Percentiles rank a stretch among this genome's conserved stretches.
Evolutionary conservation across 2,113 vertebrate species (phyloP).

Genomic region (Tetrao urogallus): DNA sequence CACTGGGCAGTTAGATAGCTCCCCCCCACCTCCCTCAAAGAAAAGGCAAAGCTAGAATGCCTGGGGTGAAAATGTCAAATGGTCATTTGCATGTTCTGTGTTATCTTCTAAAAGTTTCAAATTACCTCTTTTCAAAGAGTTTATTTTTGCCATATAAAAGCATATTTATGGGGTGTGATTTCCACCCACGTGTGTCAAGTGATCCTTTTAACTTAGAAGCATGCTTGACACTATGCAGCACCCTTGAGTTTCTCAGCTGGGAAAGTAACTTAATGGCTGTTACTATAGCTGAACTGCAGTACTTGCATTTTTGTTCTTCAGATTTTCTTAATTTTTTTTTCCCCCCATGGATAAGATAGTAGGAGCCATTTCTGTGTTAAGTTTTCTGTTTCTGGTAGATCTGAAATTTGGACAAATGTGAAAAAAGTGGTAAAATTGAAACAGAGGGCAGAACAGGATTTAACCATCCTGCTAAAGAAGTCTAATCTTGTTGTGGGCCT

Average conservation of each 20-base stretch:
- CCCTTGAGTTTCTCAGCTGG: neutral
- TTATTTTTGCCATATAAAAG: neutral
- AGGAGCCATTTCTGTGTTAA: neutral
- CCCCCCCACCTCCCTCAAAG: neutral
- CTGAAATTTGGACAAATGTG: neutral
- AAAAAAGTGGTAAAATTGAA: neutral
- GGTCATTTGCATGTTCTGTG: neutral
- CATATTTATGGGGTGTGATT: neutral
- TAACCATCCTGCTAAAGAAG: neutral
- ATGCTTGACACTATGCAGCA: neutral
- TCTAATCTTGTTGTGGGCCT: neutral
- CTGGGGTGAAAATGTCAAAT: neutral
- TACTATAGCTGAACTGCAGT: neutral
- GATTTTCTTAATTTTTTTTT: neutral
- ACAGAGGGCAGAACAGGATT: neutral
- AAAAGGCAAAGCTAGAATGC: neutral
- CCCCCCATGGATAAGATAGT: neutral
- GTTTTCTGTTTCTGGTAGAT: neutral
- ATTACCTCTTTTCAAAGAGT: neutral
- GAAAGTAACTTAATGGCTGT: neutral
- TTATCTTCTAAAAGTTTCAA: neutral
- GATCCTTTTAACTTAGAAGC: neutral
- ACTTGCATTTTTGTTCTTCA: neutral
- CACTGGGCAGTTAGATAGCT: neutral
- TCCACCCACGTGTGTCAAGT: accelerated